phyloP scores from a whole-genome alignment of 2,797 vertebrate species.

The Urophycis tenuis region DNA sequence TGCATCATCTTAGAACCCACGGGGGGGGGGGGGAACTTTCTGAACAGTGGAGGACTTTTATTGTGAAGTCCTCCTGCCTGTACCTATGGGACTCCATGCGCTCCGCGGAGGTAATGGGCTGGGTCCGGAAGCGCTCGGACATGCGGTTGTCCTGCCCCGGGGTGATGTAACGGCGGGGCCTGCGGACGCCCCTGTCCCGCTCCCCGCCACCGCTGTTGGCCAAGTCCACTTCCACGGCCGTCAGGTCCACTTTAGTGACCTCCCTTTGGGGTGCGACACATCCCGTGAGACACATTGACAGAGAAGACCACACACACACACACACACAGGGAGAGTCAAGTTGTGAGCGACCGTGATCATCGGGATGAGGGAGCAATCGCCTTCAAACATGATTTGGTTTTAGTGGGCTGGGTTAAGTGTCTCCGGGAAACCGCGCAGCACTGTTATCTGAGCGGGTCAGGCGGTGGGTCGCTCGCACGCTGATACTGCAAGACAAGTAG shows the following conservation, averaged over 20 bases:
- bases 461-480: neutral
- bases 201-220: conserved; percentile 66
- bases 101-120: conserved; percentile 96
- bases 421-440: conserved; percentile 11
- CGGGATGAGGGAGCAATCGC: neutral
- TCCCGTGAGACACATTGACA: conserved; percentile 3
- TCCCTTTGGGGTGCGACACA: conserved; percentile 70
- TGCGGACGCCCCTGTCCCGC: conserved; percentile 76
- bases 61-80: conserved; percentile 8
- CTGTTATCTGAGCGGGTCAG: conserved; percentile 11
- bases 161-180: conserved; percentile 88
- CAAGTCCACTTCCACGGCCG: conserved; percentile 51
- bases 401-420: neutral
- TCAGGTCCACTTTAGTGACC: conserved; percentile 57
- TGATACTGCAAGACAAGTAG: conserved; percentile 18
- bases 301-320: conserved; percentile 9
- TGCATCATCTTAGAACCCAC: neutral
- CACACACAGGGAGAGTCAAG: neutral
- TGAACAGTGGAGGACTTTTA: neutral
- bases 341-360: conserved; percentile 5
- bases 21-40: neutral
- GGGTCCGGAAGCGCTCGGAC: conserved; percentile 96
- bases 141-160: conserved; percentile 87
- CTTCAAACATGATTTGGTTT: conserved; percentile 13
- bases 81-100: conserved; percentile 94